These are phyloP conservation scores for Pachycephala philippinensis DNA, from an alignment of 2,113 vertebrate genomes.

Conservation along the genomic window DNA sequence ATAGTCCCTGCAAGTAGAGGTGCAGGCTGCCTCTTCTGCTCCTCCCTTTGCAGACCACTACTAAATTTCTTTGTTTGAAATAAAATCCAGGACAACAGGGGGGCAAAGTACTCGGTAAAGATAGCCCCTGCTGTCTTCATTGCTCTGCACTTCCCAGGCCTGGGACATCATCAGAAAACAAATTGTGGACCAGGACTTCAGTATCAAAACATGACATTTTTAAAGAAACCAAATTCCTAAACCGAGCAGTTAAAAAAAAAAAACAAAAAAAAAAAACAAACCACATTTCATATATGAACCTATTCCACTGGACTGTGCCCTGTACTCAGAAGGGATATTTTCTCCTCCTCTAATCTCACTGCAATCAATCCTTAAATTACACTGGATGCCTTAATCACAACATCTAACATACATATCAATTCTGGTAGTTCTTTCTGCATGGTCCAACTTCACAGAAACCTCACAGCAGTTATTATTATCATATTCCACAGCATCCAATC, in stretches of 20 bases:
- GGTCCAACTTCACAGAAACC: background rate
- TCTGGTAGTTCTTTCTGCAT: background rate
- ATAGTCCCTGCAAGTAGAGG: background rate
- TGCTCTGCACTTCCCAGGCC: background rate
- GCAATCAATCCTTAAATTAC: background rate
- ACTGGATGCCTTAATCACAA: background rate
- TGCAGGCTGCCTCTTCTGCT: background rate
- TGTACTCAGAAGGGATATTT: background rate
- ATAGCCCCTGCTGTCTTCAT: background rate
- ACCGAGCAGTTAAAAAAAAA: background rate
- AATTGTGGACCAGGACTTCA: background rate
- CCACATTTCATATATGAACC: background rate
- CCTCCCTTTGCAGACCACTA: background rate
- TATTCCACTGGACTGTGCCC: background rate
- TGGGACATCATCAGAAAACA: background rate
- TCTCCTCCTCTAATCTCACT: background rate
- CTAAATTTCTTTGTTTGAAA: background rate
- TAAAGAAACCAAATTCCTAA: background rate
- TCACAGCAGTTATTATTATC: background rate
- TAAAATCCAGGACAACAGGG: background rate
- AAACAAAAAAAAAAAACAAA: background rate
- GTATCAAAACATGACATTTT: background rate
- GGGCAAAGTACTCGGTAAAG: background rate
- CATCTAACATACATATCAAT: background rate
- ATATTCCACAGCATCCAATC: background rate